Evolutionary conservation across 2,888 invertebrate species (phyloP), one percentile per base, ranked within the genome.

Genomic region (Perithous albicinctus): DNA sequence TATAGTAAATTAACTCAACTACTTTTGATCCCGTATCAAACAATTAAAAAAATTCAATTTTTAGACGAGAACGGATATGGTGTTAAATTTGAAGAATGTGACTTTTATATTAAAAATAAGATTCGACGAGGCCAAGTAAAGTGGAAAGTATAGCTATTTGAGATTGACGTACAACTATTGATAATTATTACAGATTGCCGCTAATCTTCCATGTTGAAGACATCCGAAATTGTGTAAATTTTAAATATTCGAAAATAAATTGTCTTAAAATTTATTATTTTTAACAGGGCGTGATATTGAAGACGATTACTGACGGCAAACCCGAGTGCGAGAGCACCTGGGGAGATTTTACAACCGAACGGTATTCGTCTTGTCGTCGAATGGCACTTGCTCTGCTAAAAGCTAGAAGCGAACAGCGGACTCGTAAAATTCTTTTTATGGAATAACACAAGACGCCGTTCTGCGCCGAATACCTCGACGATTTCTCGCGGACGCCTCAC

Each of bases 401-500:
- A 48, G 66, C 59, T 48, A 26, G 29, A 15, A n/a, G 12, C 67
- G 78, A 73, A 82, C 76, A 56, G 54, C 54, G 29, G 64, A 63
- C 74, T 80, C 78, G 80, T 85, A 81, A 85, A 85, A 82, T 81
- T 82, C 61, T 76, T 80, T 85, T 85, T 85, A 83, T 83, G 75
- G 78, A 82, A 80, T 82, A 82, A 84, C 69, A 64, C 66, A 32
- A 12, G 26, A 26, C 54, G 48, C 64, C 56, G 29, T 43, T 70
- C 18, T 5, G 41, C 51, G 8, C 15, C 59, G 61, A 81, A 74
- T 80, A 67, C 72, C 70, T 77, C 63, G 79, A 73, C 61, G 77
- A 83, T 85, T 83, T 82, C 66, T 78, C 77, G 70, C 75, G 74
- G 72, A 83, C 67, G 51, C 75, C 59, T 83, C 76, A 72, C 69